These are phyloP conservation scores for Prorops nasuta DNA, from an alignment of 1,140 invertebrate genomes.

Conservation along the genomic window DNA sequence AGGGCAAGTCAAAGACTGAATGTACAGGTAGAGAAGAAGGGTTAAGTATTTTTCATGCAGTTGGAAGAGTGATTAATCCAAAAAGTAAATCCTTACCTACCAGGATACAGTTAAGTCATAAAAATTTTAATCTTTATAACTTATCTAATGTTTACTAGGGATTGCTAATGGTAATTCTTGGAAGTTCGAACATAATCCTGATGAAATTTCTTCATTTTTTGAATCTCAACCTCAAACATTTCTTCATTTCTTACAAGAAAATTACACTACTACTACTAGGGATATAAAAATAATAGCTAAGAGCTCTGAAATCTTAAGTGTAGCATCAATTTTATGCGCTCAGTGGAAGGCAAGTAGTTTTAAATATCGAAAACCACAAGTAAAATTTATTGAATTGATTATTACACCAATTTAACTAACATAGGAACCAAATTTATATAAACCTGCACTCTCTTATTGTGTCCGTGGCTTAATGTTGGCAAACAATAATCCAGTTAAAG, in stretches of 20 bases:
- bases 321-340: slow-evolving; percentile 60
- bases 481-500: slow-evolving; percentile 65
- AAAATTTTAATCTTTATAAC: slow-evolving; percentile 10
- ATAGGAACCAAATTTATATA: slow-evolving; percentile 43
- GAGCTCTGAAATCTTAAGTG: slow-evolving; percentile 62
- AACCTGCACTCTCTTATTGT: slow-evolving; percentile 51
- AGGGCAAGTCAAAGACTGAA: slow-evolving; percentile 25
- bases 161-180: slow-evolving; percentile 27
- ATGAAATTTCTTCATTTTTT: slow-evolving; percentile 66
- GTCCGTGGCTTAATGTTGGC: slow-evolving; percentile 69
- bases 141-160: too few species aligned
- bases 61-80: slow-evolving; percentile 75
- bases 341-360: slow-evolving; percentile 63
- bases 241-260: slow-evolving; percentile 69
- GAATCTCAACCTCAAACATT: slow-evolving; percentile 63
- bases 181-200: slow-evolving; percentile 63
- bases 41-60: slow-evolving; percentile 69
- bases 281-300: slow-evolving; percentile 58
- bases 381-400: slow-evolving; percentile 5
- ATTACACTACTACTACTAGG: slow-evolving; percentile 70
- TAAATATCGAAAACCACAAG: slow-evolving; percentile 7
- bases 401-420: too few species aligned
- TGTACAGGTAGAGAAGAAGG: slow-evolving; percentile 63
- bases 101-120: too few species aligned
- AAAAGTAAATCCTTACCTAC: slow-evolving; percentile 70